phyloP scores from a whole-genome alignment of 2,888 invertebrate genomes.

The Heliothis peltigera region DNA sequence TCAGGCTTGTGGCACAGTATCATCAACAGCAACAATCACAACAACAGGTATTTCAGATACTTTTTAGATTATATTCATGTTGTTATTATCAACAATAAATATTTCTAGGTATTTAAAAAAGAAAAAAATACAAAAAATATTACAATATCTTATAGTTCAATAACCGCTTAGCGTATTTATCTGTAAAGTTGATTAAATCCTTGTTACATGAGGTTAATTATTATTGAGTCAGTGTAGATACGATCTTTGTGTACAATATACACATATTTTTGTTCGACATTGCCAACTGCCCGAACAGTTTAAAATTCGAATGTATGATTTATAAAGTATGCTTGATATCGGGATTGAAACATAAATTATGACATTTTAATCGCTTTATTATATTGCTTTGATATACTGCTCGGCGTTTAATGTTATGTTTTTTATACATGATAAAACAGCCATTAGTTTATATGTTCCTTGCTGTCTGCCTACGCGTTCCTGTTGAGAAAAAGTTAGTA shows the following conservation, averaged over 20 bases:
- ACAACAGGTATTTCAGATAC: slow-evolving; percentile 39
- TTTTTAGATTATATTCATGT: not conserved
- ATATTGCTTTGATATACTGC: slow-evolving; percentile 27
- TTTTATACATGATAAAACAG: slow-evolving; percentile 27
- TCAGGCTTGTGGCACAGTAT: slow-evolving; percentile 90
- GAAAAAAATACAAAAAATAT: not conserved
- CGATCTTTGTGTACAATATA: not conserved
- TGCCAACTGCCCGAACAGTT: slow-evolving; percentile 15
- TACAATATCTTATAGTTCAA: not conserved
- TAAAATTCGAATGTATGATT: slow-evolving; percentile 39
- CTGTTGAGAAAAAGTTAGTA: slow-evolving; percentile 54
- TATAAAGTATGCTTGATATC: slow-evolving; percentile 40
- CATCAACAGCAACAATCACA: slow-evolving; percentile 70
- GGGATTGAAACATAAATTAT: slow-evolving; percentile 39
- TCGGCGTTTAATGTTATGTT: slow-evolving; percentile 13
- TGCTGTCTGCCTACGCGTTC: slow-evolving; percentile 48
- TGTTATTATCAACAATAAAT: not conserved
- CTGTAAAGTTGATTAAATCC: slow-evolving; percentile 11
- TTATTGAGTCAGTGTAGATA: not conserved
- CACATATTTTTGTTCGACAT: slow-evolving; percentile 21
- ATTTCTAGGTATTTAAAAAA: too few species aligned
- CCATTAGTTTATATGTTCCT: slow-evolving; percentile 33
- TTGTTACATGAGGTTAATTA: not conserved
- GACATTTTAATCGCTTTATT: slow-evolving; percentile 29
- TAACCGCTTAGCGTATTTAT: slow-evolving; percentile 20